Percentiles rank a stretch among this genome's conserved stretches.
Evolutionary conservation across 53 echinoderm and acorn worm genomes (phyloP).

Genomic region (Apostichopus leukothele): DNA sequence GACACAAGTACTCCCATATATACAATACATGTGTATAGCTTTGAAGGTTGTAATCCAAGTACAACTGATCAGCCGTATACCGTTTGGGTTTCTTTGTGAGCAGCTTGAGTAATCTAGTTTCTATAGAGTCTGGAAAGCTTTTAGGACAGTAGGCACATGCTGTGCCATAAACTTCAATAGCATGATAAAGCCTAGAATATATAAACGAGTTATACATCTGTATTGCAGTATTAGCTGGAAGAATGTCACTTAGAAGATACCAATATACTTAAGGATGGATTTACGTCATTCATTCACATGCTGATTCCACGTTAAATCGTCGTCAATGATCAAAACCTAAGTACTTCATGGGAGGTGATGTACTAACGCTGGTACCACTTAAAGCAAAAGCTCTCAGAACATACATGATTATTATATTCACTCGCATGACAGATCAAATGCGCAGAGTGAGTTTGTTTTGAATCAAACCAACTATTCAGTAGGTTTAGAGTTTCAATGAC

Average conservation of each 20-base stretch:
- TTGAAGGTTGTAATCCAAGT: neutral
- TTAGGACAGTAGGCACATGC: neutral
- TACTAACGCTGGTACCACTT: neutral
- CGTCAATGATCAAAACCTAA: neutral
- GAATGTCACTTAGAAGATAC: neutral
- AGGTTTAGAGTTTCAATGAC: neutral
- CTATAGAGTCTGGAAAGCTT: too few species aligned
- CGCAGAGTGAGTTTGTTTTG: neutral
- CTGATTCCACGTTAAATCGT: neutral
- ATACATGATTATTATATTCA: neutral
- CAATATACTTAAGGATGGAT: neutral
- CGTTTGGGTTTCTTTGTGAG: neutral
- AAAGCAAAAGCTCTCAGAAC: neutral
- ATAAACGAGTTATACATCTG: neutral
- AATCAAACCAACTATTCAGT: constrained; percentile 6
- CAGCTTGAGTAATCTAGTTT: too few species aligned
- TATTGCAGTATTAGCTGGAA: neutral
- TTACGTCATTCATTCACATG: neutral
- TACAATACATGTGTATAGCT: neutral
- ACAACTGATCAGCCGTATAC: neutral
- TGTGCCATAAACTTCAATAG: neutral
- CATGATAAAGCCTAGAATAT: neutral
- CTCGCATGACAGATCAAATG: neutral
- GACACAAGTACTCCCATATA: too few species aligned
- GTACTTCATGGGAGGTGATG: neutral